Evolutionary conservation across 2,113 vertebrate species (phyloP), one percentile per base, ranked within the genome.

Genomic region (Thryonomys swinderianus): DNA sequence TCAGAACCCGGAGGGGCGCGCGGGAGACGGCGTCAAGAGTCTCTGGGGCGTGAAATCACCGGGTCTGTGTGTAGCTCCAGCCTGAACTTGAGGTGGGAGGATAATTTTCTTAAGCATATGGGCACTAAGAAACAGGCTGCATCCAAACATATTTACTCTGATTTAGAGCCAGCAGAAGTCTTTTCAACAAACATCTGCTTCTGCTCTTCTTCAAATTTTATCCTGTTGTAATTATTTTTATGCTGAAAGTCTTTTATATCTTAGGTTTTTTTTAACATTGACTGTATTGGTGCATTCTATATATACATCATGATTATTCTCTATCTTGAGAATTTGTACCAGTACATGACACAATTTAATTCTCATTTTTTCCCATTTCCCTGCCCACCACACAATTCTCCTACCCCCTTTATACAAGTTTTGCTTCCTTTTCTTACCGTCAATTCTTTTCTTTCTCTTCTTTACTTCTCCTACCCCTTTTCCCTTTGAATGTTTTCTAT

Each of bases 61-160:
- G 55, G 71, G 74, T 32, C 66, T 95, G 9, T 87, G 53, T 66
- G 73, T 5, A 55, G 48, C 83, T 82, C 59, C 85, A 83, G 48
- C 9, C 87, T 96, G 42, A 95, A n/a, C 40, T 64, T 55, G 94
- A 91, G 40, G 66, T 4, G 23, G 42, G 55, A 17, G 55, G 83
- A 53, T 74, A 69, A 48, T 92, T 59, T 93, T 94, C 80, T 73
- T 59, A 82, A 96, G 87, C 61, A 76, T 57, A 81, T 53, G 85
- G 73, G 53, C 17, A 85, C 86, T 73, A 82, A 88, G 74, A 82
- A 90, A 85, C 11, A 59, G 9, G 14, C 48, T 79, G 30, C 89
- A 62, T 23, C 53, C n/a, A 96, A 93, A 73, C 45, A 30, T 88
- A 55, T 86, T 87, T 89, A 71, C 14, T 71, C 90, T 82, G 78